phyloP scores from a whole-genome alignment of 2,113 vertebrate species.

The Toxotes chatareus region DNA sequence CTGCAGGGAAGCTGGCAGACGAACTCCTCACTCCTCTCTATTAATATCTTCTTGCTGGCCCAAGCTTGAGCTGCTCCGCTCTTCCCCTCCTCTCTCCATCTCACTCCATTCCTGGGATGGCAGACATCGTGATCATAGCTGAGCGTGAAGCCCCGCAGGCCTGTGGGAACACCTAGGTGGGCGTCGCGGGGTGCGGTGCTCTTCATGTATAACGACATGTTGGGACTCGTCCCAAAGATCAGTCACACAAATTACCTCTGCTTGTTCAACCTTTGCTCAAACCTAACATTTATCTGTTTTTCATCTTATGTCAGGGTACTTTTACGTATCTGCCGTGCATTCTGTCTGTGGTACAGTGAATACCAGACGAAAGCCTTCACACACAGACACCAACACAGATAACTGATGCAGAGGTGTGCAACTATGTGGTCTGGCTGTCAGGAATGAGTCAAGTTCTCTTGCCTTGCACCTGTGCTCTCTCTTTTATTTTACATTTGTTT shows the following conservation, averaged over 20 bases:
- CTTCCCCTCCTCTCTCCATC: constrained; percentile 36
- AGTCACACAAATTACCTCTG: neutral
- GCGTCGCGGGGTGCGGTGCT: constrained; percentile 35
- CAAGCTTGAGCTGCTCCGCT: constrained; percentile 15
- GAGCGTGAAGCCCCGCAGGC: constrained; percentile 42
- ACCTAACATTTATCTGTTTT: constrained; percentile 14
- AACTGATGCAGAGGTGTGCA: constrained; percentile 25
- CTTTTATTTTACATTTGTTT: constrained; percentile 49
- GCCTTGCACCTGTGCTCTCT: constrained; percentile 30
- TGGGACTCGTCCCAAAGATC: constrained; percentile 32
- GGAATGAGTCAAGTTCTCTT: constrained; percentile 43
- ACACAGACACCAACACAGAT: constrained; percentile 26
- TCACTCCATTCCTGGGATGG: constrained; percentile 73
- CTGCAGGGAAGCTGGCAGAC: constrained; percentile 48
- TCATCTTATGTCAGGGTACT: constrained; percentile 10
- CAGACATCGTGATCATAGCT: constrained; percentile 74
- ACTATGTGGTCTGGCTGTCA: constrained; percentile 34
- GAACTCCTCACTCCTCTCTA: constrained; percentile 50
- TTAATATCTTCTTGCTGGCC: constrained; percentile 67
- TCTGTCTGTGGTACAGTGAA: constrained; percentile 17
- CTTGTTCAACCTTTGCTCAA: neutral
- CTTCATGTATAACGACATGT: constrained; percentile 21
- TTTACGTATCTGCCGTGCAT: neutral
- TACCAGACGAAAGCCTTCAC: neutral
- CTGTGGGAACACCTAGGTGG: constrained; percentile 62